Evolutionary conservation across 2,797 vertebrate genomes (phyloP), one percentile per base, ranked within the genome.

Genomic region (Cyprinella venusta): DNA sequence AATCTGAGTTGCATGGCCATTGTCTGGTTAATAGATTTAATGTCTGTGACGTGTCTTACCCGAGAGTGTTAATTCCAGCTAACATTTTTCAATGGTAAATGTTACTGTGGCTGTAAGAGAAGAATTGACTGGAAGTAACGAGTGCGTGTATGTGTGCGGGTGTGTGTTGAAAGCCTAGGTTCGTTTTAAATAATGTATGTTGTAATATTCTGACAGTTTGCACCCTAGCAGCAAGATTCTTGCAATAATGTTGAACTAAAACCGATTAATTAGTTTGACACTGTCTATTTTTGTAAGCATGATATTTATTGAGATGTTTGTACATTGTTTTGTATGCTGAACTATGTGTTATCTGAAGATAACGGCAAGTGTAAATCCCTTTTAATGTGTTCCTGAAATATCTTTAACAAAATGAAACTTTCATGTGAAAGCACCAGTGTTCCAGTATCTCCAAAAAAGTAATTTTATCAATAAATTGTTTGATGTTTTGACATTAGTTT

Each of bases 251-350:
- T 93, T 91, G 91, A 91, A 92, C 91, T 92, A 90, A 87, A 88
- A 83, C 84, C 84, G 89, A 89, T 93, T 88, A 89, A 90, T 87
- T 87, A 90, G 89, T 89, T 91, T 92, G 94, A 91, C 90, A 93
- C 88, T 89, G 94, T 94, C 92, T 95, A 95, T 95, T 95, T 95
- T 95, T 95, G 94, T 95, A 95, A 94, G 94, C 94, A 95, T 95
- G 93, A 93, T 80, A 91, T 94, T 92, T 89, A 92, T 90, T 90
- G 91, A 91, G 91, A 90, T 91, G 93, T 94, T 94, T 92, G 91
- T 93, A 93, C 88, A 89, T 88, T 82, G 90, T 92, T 94, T 94
- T 94, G 92, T 94, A 94, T 92, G 91, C 91, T 86, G 63, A 85
- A 89, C 83, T 91, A 86, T 79, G 89, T 93, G 86, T 86, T 84